Conservation (phyloP, 2,888 invertebrate genomes). For the Invenusta paracnida region DNA sequence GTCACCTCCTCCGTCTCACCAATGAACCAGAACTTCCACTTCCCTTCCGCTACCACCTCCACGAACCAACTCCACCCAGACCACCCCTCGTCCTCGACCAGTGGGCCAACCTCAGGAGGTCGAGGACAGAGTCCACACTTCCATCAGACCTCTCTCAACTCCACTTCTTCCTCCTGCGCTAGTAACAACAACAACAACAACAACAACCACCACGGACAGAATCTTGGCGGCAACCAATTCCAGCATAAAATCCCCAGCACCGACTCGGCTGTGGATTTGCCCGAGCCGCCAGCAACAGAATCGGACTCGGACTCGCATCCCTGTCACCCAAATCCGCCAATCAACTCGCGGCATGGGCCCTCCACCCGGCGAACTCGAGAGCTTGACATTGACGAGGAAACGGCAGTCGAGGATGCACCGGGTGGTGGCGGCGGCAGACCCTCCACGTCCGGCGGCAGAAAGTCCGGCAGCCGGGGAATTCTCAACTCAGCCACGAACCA, state of each 20-base stretch:
- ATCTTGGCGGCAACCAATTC: not conserved
- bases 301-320: constrained; percentile 6
- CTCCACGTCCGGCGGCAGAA: too few relatives aligned
- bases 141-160: not conserved
- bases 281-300: constrained; percentile 4
- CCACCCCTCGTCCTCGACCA: not conserved
- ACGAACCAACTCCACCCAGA: not conserved
- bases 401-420: not conserved
- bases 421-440: too few relatives aligned
- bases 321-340: not conserved
- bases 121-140: not conserved
- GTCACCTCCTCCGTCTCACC: not conserved
- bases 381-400: not conserved
- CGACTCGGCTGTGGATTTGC: not conserved
- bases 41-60: not conserved
- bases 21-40: not conserved
- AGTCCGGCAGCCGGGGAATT: not conserved
- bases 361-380: not conserved
- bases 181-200: not conserved
- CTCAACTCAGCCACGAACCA: not conserved
- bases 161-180: not conserved
- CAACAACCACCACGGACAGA: not conserved
- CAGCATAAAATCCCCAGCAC: constrained; percentile 7
- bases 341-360: not conserved
- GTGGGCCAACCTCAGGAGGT: not conserved